Conservation (phyloP, 2,797 vertebrate genomes). For the Danionella dracula region DNA sequence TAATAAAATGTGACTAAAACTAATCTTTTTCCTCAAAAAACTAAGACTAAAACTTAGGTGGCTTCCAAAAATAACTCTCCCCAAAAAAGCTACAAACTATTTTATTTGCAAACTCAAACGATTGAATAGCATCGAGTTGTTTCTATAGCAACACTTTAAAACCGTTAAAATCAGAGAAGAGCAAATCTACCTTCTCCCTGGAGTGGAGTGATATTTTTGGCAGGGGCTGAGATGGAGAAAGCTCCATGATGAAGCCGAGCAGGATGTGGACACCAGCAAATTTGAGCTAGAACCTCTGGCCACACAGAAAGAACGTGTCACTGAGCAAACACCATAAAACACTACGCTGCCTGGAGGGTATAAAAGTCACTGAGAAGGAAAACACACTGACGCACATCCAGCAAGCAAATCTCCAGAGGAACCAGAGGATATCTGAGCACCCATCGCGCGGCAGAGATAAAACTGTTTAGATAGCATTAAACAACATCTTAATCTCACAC, state of each 20-base stretch:
- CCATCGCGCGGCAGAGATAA: neutral
- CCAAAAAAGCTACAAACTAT: too few species aligned
- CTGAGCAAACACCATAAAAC: slow-evolving; percentile 51
- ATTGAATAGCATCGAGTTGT: too few species aligned
- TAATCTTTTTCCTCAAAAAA: too few species aligned
- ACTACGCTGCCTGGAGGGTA: slow-evolving; percentile 26
- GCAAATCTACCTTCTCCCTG: slow-evolving; percentile 41
- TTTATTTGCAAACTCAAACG: too few species aligned
- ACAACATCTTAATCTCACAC: neutral
- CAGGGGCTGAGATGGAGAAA: slow-evolving; percentile 21
- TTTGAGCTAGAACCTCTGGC: slow-evolving; percentile 21
- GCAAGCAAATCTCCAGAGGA: slow-evolving; percentile 28
- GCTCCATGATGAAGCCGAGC: slow-evolving; percentile 35
- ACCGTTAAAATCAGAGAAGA: neutral
- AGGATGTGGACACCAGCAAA: slow-evolving; percentile 24
- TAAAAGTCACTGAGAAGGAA: slow-evolving; percentile 52
- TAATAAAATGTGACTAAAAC: too few species aligned
- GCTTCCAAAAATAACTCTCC: too few species aligned
- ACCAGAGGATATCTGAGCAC: neutral
- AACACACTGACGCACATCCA: slow-evolving; percentile 36
- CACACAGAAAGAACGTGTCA: slow-evolving; percentile 41
- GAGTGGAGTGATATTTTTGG: slow-evolving; percentile 20
- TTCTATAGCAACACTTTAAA: too few species aligned
- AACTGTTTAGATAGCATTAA: neutral
- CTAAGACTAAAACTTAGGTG: too few species aligned